A percentile compares a stretch with the other conserved stretches of the same genome.
These are phyloP conservation scores for Glossophaga mutica DNA, from an alignment of 2,797 vertebrate species.

Conservation along the genomic window DNA sequence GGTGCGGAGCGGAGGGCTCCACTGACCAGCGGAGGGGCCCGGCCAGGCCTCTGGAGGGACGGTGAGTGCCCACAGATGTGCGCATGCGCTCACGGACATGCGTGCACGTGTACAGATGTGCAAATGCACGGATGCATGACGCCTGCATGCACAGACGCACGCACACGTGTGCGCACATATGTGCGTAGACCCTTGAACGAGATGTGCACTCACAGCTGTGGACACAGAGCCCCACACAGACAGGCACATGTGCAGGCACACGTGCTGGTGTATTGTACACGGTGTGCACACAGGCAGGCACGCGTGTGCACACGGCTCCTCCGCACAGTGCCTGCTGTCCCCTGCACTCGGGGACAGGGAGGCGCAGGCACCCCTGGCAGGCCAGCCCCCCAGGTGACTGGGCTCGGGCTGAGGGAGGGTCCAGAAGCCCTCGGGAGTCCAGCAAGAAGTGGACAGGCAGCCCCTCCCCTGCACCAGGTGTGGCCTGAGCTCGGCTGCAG, in stretches of 20 bases:
- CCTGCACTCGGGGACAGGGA: neutral
- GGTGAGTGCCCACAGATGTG: neutral
- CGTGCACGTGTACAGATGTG: neutral
- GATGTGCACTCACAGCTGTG: neutral
- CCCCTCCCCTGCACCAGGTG: neutral
- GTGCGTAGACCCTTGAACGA: neutral
- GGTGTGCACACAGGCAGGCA: too few species aligned
- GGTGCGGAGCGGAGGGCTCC: neutral
- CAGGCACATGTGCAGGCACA: neutral
- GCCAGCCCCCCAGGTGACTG: neutral
- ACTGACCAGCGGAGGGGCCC: too few species aligned
- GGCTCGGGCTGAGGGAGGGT: neutral
- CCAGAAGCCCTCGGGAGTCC: neutral
- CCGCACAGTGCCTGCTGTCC: too few species aligned
- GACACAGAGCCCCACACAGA: neutral
- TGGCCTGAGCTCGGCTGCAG: neutral
- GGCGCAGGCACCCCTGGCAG: neutral
- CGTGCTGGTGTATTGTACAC: neutral
- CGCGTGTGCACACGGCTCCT: neutral
- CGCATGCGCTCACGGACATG: rapidly evolving
- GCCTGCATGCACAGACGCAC: too few species aligned
- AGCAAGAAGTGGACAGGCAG: neutral
- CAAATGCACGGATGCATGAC: neutral
- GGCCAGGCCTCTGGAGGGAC: neutral
- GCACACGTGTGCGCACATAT: neutral